Base-by-base conservation (phyloP, 2,113 vertebrate species). In the Gopherus flavomarginatus region DNA sequence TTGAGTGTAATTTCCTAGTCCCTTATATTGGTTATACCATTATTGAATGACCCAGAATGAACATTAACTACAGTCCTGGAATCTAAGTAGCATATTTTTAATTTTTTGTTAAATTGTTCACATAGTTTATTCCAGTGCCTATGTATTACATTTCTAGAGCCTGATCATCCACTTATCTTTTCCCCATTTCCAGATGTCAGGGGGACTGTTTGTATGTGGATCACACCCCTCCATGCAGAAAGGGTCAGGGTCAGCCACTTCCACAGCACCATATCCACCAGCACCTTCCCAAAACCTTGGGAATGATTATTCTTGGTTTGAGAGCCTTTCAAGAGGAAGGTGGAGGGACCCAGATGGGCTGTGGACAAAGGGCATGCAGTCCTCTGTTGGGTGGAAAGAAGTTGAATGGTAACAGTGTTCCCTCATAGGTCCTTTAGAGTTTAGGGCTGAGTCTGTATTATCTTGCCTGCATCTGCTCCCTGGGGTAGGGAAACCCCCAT, bases 321-420 rank as follows among this genome's bases (percentile, higher is more conserved):
- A 86, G 94, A 88, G 1, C 38, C 77, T 44, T 93, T 78, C 78
- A 53, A 50, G 56, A 93, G 78, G n/a, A 92, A 93, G 38, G 90
- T 54, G 89, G 78, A 92, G 78, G 62, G 82, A 78, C 97, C 62
- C 72, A 95, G 59, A 95, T 95, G 86, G 26, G 31, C 81, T 92
- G 2, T 82, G 65, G 38, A 79, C 92, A 62, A 93, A 26, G 72
- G 86, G 92, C 81, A 44, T 49, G 53, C 84, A 86, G 53, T 21
- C 35, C 62, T 69, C 16, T 35, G 62, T n/a, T 69, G 8, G 65
- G 31, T 38, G 81, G 81, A 89, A 85, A 81, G 90, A 21, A 78
- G 44, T 53, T 19, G 52, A 92, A 86, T 16, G 4, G 10, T 77
- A 62, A 81, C 65, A 86, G 87, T 69, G 19, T 82, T 92, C 88